phyloP scores from a whole-genome alignment of 2,113 vertebrate species.

The Brachyhypopomus occidentalis region DNA sequence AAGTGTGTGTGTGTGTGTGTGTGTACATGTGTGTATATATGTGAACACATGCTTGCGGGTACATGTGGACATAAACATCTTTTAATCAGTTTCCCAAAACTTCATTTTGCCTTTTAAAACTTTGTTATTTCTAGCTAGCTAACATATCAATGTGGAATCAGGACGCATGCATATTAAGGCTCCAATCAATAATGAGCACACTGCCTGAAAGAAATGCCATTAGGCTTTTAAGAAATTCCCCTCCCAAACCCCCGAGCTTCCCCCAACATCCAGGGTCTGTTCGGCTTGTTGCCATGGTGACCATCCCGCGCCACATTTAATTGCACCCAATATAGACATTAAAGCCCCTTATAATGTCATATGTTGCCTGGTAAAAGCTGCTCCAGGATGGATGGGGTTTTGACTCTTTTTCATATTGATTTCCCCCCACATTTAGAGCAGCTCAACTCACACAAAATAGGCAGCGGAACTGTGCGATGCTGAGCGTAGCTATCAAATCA shows the following conservation, averaged over 20 bases:
- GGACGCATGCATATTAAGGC: background rate
- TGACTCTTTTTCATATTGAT: background rate
- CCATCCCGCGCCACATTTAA: background rate
- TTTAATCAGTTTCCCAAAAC: too few relatives aligned
- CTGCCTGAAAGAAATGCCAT: background rate
- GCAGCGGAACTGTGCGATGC: too few relatives aligned
- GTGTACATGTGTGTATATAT: background rate
- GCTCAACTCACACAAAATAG: background rate
- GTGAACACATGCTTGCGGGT: too few relatives aligned
- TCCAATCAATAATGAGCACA: constrained; percentile 12
- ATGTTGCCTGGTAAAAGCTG: background rate
- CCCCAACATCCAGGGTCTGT: background rate
- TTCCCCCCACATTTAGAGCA: background rate
- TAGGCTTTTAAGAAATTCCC: background rate
- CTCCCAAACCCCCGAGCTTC: background rate
- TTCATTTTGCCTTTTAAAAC: too few relatives aligned
- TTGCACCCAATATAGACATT: constrained; percentile 7
- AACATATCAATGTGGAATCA: background rate
- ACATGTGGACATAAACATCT: too few relatives aligned
- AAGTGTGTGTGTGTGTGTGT: constrained; percentile 6
- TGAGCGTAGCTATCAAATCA: too few relatives aligned
- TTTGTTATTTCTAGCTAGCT: background rate
- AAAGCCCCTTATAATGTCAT: constrained; percentile 3
- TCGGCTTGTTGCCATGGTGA: constrained; percentile 10
- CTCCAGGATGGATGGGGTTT: background rate